A percentile compares a stretch with the other conserved stretches of the same genome.
Evolutionary conservation across 2,888 invertebrate genomes (phyloP).

Genomic region (Ormyrus labotus): DNA sequence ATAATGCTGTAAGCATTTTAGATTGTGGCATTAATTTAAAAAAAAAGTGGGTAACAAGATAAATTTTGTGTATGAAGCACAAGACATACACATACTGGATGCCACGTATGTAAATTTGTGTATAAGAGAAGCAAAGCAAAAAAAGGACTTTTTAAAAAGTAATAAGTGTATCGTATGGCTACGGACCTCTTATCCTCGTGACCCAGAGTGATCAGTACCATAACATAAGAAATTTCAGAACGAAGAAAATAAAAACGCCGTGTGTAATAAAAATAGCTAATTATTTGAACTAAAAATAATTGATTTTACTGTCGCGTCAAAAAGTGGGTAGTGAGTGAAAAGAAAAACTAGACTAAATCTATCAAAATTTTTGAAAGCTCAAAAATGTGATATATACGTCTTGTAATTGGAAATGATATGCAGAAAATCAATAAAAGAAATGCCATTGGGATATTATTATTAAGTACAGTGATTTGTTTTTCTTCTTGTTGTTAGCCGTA

Average conservation of each 20-base stretch:
- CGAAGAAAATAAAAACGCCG: constrained; percentile 3
- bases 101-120: constrained; percentile 59
- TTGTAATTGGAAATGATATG: constrained; percentile 48
- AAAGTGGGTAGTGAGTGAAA: constrained; percentile 29
- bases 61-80: constrained; percentile 37
- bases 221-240: constrained; percentile 15
- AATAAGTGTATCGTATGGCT: constrained; percentile 45
- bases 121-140: constrained; percentile 51
- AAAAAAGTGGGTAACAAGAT: constrained; percentile 31
- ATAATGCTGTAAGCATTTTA: constrained; percentile 49
- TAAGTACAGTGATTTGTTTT: constrained; percentile 48
- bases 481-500: constrained; percentile 26
- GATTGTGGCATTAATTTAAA: constrained; percentile 40
- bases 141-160: constrained; percentile 32
- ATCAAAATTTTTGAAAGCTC: constrained; percentile 38
- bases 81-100: constrained; percentile 53
- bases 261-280: too few species aligned
- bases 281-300: too few species aligned
- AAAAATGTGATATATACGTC: constrained; percentile 56
- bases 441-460: constrained; percentile 53
- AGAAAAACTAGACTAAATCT: constrained; percentile 17
- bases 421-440: constrained; percentile 45
- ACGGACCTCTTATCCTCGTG: constrained; percentile 45
- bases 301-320: constrained; percentile 4
- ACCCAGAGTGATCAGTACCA: constrained; percentile 43